Percentiles rank a stretch among this genome's conserved stretches.
Evolutionary conservation across 1,140 invertebrate genomes (phyloP).

Genomic region (Akabosia matsudoensis): DNA sequence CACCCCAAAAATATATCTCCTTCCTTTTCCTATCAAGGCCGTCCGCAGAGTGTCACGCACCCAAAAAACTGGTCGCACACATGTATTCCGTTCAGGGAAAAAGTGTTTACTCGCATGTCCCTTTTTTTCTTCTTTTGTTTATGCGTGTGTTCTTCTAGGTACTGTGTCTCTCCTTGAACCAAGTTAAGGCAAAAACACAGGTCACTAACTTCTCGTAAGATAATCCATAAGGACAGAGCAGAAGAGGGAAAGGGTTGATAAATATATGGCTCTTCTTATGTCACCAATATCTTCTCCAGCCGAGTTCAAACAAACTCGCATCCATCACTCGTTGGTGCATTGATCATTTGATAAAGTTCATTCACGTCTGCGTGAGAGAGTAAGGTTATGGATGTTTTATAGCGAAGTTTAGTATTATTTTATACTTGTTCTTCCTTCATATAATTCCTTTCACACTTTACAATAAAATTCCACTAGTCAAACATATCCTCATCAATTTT

Average conservation of each 20-base stretch:
- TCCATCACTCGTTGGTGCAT: too few relatives aligned
- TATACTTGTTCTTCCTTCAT: not conserved
- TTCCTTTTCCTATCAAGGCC: not conserved
- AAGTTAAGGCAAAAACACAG: slow-evolving; percentile 12
- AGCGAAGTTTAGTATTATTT: not conserved
- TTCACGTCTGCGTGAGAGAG: not conserved
- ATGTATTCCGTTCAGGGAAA: not conserved
- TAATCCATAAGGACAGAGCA: not conserved
- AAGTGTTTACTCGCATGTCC: not conserved
- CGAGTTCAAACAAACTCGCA: too few relatives aligned
- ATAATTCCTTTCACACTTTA: not conserved
- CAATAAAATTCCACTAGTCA: not conserved
- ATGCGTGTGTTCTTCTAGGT: not conserved
- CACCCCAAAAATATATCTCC: not conserved
- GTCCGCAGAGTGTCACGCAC: not conserved
- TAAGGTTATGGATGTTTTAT: not conserved
- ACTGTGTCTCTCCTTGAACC: slow-evolving; percentile 3
- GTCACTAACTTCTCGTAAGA: slow-evolving; percentile 7
- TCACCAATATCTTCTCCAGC: too few relatives aligned
- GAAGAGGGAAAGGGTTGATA: not conserved
- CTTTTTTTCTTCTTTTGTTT: slow-evolving; percentile 10
- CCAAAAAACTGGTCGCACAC: not conserved
- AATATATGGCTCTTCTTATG: too few relatives aligned
- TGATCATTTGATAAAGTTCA: not conserved
- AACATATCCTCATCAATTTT: not conserved